phyloP scores from a whole-genome alignment of 2,113 vertebrate genomes.

The Hippocampus barbouri region DNA sequence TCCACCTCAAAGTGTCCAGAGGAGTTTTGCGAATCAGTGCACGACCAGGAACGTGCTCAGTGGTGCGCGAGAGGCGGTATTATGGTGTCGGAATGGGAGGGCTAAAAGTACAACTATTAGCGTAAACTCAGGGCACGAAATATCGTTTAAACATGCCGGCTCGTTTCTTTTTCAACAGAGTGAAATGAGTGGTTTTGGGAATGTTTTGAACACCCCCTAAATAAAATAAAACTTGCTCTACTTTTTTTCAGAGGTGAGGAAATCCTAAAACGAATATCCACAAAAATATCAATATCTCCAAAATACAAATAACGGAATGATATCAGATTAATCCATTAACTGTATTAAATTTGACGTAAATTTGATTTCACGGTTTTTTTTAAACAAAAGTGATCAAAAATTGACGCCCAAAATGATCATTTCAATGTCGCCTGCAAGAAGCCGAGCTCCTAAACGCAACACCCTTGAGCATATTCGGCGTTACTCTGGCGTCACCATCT shows the following conservation, averaged over 20 bases:
- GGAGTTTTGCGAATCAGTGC: conserved; percentile 33
- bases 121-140: background rate
- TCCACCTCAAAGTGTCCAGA: conserved; percentile 28
- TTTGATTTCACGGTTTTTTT: background rate
- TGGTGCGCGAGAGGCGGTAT: conserved; percentile 45
- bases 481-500: conserved; percentile 69
- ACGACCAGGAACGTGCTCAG: background rate
- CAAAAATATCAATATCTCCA: too few species aligned
- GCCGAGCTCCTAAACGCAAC: background rate
- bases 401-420: background rate
- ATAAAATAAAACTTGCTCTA: background rate
- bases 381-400: background rate
- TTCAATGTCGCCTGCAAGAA: background rate
- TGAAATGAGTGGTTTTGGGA: background rate
- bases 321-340: background rate
- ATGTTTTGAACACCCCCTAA: background rate
- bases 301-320: background rate
- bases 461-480: background rate
- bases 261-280: too few species aligned
- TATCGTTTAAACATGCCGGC: background rate
- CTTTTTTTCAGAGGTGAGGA: too few species aligned
- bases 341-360: background rate
- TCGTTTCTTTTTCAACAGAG: background rate
- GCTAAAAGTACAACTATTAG: conserved; percentile 26
- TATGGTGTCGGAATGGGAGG: conserved; percentile 41